Conservation (phyloP, 1,140 invertebrate genomes). For the Drosophila persimilis region DNA sequence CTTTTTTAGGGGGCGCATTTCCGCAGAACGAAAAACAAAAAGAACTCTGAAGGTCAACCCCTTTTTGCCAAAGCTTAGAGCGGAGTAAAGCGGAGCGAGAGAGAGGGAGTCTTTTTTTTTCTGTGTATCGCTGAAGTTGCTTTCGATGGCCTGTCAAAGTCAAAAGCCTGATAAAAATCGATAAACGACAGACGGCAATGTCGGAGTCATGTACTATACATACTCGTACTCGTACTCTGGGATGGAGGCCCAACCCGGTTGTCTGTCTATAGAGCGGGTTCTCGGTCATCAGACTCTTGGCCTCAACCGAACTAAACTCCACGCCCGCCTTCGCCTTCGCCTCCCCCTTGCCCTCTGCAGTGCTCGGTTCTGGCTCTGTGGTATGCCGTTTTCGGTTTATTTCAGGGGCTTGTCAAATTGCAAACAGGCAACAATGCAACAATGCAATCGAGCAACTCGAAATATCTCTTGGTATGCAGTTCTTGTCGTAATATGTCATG, state of each 20-base stretch:
- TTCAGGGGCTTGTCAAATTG: slow-evolving; percentile 64
- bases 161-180: slow-evolving; percentile 70
- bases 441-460: neutral
- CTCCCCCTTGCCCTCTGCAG: no score
- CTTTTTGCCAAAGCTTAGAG: slow-evolving; percentile 33
- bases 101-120: no score
- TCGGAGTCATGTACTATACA: neutral
- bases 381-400: slow-evolving; percentile 36
- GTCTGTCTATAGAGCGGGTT: slow-evolving; percentile 37
- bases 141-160: slow-evolving; percentile 58
- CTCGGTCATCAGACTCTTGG: slow-evolving; percentile 20
- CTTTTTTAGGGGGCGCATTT: slow-evolving; percentile 42
- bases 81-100: slow-evolving; percentile 1
- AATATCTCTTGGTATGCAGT: slow-evolving; percentile 29
- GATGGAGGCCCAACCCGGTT: slow-evolving; percentile 33
- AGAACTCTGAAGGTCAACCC: slow-evolving; percentile 70
- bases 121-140: slow-evolving; percentile 37
- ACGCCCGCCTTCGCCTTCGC: no score
- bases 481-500: no score
- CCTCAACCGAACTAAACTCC: slow-evolving; percentile 19
- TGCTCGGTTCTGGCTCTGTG: slow-evolving; percentile 5
- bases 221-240: neutral
- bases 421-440: slow-evolving; percentile 7
- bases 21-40: slow-evolving; percentile 31
- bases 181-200: slow-evolving; percentile 56